Conservation (phyloP, 92 coral and sea anemone species). For the Virgularia gustaviana region DNA sequence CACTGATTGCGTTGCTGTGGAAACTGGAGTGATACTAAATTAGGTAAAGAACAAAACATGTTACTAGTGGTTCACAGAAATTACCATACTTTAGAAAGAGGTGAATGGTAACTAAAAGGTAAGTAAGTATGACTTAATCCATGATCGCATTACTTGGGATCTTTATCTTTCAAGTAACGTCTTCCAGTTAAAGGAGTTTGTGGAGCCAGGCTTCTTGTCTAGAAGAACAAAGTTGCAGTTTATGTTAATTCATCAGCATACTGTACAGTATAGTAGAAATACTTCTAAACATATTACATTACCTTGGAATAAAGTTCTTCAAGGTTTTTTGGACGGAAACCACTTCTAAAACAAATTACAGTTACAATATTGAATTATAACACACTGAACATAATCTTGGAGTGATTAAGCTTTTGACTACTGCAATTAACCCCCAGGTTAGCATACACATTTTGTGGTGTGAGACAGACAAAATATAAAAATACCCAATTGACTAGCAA, state of each 20-base stretch:
- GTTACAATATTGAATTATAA: not conserved
- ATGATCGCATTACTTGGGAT: conserved; percentile 67
- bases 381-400: not conserved
- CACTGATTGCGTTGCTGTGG: conserved; percentile 96
- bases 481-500: no score
- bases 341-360: conserved; percentile 48
- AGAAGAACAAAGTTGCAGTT: not conserved
- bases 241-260: no score
- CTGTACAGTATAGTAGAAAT: no score
- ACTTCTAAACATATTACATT: not conserved
- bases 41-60: not conserved
- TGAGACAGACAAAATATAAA: no score
- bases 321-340: conserved; percentile 64
- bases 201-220: conserved; percentile 93
- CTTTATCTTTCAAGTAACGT: conserved; percentile 88
- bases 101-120: not conserved
- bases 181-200: conserved; percentile 91
- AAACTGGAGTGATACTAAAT: conserved; percentile 81
- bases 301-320: conserved; percentile 86
- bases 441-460: no score
- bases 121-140: not conserved
- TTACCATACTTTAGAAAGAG: no score
- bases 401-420: no score
- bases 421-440: no score
- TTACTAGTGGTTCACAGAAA: not conserved